Evolutionary conservation across 2,888 invertebrate genomes (phyloP).

Genomic region (Amiota mariae): DNA sequence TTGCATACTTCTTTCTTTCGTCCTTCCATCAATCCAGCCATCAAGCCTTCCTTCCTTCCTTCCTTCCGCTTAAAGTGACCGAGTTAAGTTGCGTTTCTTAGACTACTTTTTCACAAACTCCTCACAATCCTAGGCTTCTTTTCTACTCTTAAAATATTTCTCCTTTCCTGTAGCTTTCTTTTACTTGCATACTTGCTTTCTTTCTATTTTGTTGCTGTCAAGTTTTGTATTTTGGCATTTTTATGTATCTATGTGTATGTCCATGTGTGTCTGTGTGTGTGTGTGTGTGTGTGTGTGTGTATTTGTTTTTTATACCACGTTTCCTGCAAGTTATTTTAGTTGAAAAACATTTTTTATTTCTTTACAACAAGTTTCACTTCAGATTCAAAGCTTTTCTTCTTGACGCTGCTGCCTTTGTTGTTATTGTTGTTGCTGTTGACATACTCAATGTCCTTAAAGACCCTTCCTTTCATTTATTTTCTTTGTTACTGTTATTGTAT

Average conservation of each 20-base stretch:
- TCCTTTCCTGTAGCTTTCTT: too few relatives aligned
- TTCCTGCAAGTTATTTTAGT: conserved; percentile 42
- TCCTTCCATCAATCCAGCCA: too few relatives aligned
- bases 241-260: neutral
- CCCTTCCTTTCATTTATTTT: too few relatives aligned
- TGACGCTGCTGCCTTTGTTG: conserved; percentile 16
- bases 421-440: conserved; percentile 11
- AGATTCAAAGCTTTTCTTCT: too few relatives aligned
- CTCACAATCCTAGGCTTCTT: too few relatives aligned
- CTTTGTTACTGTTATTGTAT: too few relatives aligned
- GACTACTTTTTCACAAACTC: too few relatives aligned
- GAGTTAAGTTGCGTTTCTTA: conserved; percentile 2
- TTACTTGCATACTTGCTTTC: neutral
- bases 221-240: neutral
- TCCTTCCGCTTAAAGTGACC: neutral
- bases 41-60: neutral
- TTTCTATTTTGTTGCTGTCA: neutral
- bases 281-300: conserved; percentile 25
- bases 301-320: neutral
- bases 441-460: neutral
- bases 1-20: neutral
- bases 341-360: conserved; percentile 43
- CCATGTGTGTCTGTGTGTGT: neutral
- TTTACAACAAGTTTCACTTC: conserved; percentile 32
- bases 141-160: too few relatives aligned